Evolutionary conservation across 2,113 vertebrate species (phyloP).

Genomic region (Octodon degus): DNA sequence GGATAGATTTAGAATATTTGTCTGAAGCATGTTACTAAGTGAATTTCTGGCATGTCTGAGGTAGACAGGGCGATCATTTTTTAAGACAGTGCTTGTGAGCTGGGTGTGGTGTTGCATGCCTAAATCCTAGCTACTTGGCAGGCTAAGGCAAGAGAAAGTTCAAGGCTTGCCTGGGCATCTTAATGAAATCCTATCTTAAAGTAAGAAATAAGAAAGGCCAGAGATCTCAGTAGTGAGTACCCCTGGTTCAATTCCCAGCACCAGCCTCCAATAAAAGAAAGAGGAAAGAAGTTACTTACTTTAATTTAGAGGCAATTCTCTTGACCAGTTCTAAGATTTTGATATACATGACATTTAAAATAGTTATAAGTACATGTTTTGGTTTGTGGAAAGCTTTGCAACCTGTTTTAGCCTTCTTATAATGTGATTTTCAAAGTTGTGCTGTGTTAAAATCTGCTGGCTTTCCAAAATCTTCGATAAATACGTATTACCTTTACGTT

Average conservation of each 20-base stretch:
- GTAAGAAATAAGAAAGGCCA: not conserved
- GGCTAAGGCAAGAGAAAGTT: not conserved
- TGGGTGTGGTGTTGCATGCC: not conserved
- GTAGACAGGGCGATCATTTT: not conserved
- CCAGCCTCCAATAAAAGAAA: not conserved
- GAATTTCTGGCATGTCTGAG: not conserved
- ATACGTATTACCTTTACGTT: not conserved
- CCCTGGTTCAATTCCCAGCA: not conserved
- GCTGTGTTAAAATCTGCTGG: not conserved
- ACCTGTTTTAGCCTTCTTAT: not conserved
- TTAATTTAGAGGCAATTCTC: not conserved
- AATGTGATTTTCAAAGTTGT: not conserved
- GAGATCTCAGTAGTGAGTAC: not conserved
- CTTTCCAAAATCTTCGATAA: not conserved
- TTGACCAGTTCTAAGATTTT: not conserved
- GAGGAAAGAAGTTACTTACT: not conserved
- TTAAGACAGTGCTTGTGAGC: not conserved
- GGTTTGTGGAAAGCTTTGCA: not conserved
- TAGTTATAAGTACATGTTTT: not conserved
- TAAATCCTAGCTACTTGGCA: not conserved
- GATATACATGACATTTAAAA: not conserved
- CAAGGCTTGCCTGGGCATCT: not conserved
- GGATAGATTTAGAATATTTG: not conserved
- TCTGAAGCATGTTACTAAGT: not conserved
- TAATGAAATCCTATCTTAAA: not conserved